phyloP scores from a whole-genome alignment of 1,140 invertebrate genomes.

The Heliothis subflexa region DNA sequence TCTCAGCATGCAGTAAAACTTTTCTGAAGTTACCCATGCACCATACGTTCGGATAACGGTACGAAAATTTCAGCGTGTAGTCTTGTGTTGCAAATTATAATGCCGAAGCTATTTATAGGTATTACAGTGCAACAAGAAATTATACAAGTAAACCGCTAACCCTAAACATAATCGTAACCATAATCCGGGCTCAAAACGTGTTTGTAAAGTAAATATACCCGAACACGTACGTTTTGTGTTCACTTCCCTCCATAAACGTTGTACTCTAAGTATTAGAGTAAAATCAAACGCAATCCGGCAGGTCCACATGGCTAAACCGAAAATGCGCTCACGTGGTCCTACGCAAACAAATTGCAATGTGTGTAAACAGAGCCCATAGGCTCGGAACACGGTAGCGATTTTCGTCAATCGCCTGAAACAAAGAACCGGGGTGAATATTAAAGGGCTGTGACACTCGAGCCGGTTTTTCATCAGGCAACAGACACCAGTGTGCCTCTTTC shows the following conservation, averaged over 20 bases:
- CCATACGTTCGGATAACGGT: no score
- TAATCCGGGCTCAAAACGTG: not conserved
- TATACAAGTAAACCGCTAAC: not conserved
- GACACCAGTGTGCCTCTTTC: conserved; percentile 76
- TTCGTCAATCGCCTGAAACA: conserved; percentile 82
- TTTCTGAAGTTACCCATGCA: no score
- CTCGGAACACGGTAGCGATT: conserved; percentile 67
- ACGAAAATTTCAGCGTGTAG: no score
- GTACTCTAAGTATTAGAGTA: conserved; percentile 22
- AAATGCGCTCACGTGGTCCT: conserved; percentile 50
- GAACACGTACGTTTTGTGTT: conserved; percentile 9
- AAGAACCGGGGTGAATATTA: conserved; percentile 81
- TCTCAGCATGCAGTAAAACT: no score
- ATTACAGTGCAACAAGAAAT: not conserved
- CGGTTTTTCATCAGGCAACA: conserved; percentile 80
- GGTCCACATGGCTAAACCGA: conserved; percentile 32
- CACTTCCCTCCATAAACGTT: conserved; percentile 16
- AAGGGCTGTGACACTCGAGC: conserved; percentile 78
- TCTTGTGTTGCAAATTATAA: no score
- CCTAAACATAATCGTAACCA: not conserved
- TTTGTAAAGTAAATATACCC: conserved; percentile 5
- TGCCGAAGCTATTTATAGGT: no score
- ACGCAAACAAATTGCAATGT: conserved; percentile 63
- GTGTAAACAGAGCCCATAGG: conserved; percentile 52
- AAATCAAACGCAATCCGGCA: conserved; percentile 22